Evolutionary conservation across 2,888 invertebrate species (phyloP).

Genomic region (Sipha maydis): DNA sequence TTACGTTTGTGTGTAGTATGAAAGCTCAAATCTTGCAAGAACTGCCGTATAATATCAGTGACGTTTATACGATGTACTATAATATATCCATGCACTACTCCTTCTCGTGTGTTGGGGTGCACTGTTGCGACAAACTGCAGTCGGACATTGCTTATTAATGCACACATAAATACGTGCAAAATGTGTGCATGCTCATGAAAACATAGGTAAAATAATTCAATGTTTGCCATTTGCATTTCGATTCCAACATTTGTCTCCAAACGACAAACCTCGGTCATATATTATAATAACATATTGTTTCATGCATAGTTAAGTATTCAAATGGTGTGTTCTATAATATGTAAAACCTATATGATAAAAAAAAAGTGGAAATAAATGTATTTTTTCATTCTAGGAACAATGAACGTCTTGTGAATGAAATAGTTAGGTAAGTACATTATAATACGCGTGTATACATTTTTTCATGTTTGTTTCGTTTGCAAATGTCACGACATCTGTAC

Average conservation of each 20-base stretch:
- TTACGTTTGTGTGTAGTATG: too few relatives aligned
- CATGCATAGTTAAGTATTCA: constrained; percentile 7
- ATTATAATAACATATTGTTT: not conserved
- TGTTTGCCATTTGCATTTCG: constrained; percentile 8
- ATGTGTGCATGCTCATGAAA: not conserved
- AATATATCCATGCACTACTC: not conserved
- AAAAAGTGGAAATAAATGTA: not conserved
- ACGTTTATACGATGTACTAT: not conserved
- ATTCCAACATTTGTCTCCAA: constrained; percentile 35
- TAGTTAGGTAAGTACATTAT: not conserved
- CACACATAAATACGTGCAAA: not conserved
- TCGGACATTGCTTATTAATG: not conserved
- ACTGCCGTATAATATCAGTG: too few relatives aligned
- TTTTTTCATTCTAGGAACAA: not conserved
- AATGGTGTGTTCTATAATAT: constrained; percentile 12
- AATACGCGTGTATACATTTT: not conserved
- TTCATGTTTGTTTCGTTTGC: constrained; percentile 3
- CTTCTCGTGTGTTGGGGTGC: not conserved
- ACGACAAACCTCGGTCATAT: constrained; percentile 10
- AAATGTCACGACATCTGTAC: not conserved
- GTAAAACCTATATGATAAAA: constrained; percentile 7
- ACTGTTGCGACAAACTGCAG: not conserved
- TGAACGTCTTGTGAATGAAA: constrained; percentile 18
- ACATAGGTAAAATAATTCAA: not conserved
- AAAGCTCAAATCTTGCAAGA: too few relatives aligned